Evolutionary conservation across 2,797 vertebrate species (phyloP), one percentile per base, ranked within the genome.

Genomic region (Melanotaenia boesemani): DNA sequence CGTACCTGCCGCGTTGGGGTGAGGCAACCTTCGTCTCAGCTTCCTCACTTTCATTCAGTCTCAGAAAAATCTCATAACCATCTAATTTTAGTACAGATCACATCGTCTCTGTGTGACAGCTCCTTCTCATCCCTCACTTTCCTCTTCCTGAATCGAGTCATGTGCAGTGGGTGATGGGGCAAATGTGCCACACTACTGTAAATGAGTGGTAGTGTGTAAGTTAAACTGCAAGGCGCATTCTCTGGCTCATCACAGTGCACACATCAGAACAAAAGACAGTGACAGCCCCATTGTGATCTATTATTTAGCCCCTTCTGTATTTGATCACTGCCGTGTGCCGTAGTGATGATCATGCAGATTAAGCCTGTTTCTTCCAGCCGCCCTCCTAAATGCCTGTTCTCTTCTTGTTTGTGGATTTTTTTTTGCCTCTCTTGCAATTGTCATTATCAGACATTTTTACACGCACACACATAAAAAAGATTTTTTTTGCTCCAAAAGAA

Each of bases 251-350:
- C 90, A 80, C 82, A 85, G 82, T 50, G 85, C 85, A 60, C 80
- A 79, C 91, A 85, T 93, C 92, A 92, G 89, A 93, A 93, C 92
- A 85, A 82, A 82, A 90, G 90, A 72, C 86, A 77, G 87, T 81
- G 84, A 91, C 93, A 91, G 91, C 82, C 81, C 76, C 83, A 92
- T 91, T 92, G 88, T 93, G 92, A 94, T 95, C 90, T 94, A 93
- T 94, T 94, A 95, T 95, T 95, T 91, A 94, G 89, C 90, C 83
- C 60, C 61, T 70, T 78, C 88, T 39, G 78, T 89, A 91, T 94
- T 89, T 92, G 92, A 94, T 94, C 91, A 86, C 85, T 20, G 72
- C 81, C 63, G 71, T 37, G 56, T 86, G 85, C 76, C 79, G 71
- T 72, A 84, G 90, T 86, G 89, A 92, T 92, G 93, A 94, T 93